Evolutionary conservation across 2,797 vertebrate species (phyloP), one percentile per base, ranked within the genome.

Genomic region (Mus minutoides): DNA sequence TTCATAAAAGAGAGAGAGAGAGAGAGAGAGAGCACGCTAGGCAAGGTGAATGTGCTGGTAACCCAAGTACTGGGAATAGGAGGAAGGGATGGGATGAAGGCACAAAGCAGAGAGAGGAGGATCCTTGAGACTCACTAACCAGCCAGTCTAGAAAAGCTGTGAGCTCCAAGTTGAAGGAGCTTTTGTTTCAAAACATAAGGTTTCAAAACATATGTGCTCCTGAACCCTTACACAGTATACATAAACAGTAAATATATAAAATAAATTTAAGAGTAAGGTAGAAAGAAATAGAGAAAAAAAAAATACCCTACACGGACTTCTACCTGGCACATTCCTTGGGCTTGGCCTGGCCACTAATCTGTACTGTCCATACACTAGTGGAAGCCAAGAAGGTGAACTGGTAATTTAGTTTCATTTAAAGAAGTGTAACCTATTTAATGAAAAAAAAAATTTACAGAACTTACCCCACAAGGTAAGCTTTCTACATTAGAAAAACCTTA

Each of bases 401-500:
- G 49, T 73, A 56, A 83, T 90, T 88, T 64, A 43, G 37, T 92
- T 52, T 13, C 12, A 52, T 52, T 14, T 52, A 43, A 92, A 84
- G 62, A 94, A 62, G 52, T 85, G 62, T 54, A 34, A 94, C 37
- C 16, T 86, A 64, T 34, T 75, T 94, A 91, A 93, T 10, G 21
- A 90, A 37, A 94, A 34, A 96, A 91, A 85, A 93, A 37, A 83
- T 71, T 43, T 62, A 86, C 9, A 96, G 46, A 84, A 78, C 52
- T 79, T 79, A 43, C 3, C 58, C 62, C 29, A 62, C 12, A 64
- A 78, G 40, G 91, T 31, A 88, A 90, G 60, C 24, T 37, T 88
- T 4, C 84, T 19, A 84, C n/a, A 85, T 90, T 34, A 79, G 24
- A 71, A 89, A 79, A 22, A 88, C 19, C 1, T 24, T 31, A 46